Evolutionary conservation across 1,140 invertebrate species (phyloP).

Genomic region (Drosophila mayri): DNA sequence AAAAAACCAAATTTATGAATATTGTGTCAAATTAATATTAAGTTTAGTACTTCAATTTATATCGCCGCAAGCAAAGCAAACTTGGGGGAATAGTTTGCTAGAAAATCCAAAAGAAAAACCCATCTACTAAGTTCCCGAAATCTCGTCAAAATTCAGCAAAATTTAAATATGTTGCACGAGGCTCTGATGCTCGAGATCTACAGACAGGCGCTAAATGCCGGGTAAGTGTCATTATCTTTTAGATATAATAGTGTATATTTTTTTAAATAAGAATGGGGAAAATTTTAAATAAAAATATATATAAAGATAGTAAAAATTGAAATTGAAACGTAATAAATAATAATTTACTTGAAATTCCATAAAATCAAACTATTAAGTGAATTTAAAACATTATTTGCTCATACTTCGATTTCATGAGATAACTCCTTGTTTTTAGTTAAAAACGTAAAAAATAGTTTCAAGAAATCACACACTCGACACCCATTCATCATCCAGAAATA

Average conservation of each 20-base stretch:
- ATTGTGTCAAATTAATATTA: slow-evolving; percentile 77
- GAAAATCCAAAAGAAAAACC: slow-evolving; percentile 6
- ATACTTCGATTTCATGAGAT: neutral
- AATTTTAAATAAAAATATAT: no score
- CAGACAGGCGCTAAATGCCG: slow-evolving; percentile 84
- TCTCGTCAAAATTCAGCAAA: slow-evolving; percentile 82
- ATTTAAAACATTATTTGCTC: neutral
- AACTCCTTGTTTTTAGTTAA: neutral
- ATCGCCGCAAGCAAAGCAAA: slow-evolving; percentile 19
- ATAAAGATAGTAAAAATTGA: no score
- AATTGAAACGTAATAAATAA: no score
- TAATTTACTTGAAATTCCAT: no score
- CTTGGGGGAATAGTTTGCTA: slow-evolving; percentile 10
- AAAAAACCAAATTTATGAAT: slow-evolving; percentile 51
- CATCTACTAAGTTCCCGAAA: slow-evolving; percentile 10
- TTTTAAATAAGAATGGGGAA: neutral
- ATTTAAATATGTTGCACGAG: slow-evolving; percentile 84
- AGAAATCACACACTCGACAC: slow-evolving; percentile 9
- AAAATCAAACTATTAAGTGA: no score
- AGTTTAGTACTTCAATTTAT: slow-evolving; percentile 35
- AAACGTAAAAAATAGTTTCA: neutral
- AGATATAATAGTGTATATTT: neutral
- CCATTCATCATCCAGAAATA: slow-evolving; percentile 43
- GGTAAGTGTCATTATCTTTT: slow-evolving; percentile 65
- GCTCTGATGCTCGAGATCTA: slow-evolving; percentile 85